phyloP scores from a whole-genome alignment of 2,888 invertebrate species.

The Eulithis prunata region DNA sequence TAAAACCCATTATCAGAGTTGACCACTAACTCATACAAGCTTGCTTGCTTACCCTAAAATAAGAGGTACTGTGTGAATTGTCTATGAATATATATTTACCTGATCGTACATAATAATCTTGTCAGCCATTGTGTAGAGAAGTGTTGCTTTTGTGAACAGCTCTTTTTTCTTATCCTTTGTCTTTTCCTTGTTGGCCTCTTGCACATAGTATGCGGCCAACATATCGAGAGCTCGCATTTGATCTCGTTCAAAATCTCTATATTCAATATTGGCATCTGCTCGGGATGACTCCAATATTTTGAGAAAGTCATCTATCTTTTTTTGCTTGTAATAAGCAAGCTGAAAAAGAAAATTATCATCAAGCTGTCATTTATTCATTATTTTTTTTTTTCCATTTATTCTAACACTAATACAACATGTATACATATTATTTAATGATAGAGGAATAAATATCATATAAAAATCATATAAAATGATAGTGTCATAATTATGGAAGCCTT shows the following conservation, averaged over 20 bases:
- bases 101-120: conserved; percentile 99
- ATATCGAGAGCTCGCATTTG: conserved; percentile 99
- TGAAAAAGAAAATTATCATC: conserved; percentile 65
- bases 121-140: conserved; percentile 98
- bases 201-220: conserved; percentile 99
- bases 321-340: conserved; percentile 98
- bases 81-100: conserved; percentile 73
- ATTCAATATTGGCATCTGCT: conserved; percentile 92
- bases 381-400: too few relatives aligned
- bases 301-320: conserved; percentile 96
- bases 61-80: too few relatives aligned
- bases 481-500: too few relatives aligned
- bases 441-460: too few relatives aligned
- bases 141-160: conserved; percentile 97
- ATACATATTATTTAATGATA: too few relatives aligned
- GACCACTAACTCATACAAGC: too few relatives aligned
- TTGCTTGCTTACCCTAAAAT: too few relatives aligned
- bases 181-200: conserved; percentile 97
- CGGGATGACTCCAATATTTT: conserved; percentile 96
- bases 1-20: too few relatives aligned
- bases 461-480: too few relatives aligned
- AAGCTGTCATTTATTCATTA: too few relatives aligned
- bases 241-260: conserved; percentile 96
- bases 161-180: conserved; percentile 97
- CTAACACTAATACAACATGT: too few relatives aligned